A percentile compares a stretch with the other conserved stretches of the same genome.
phyloP scores from a whole-genome alignment of 2,888 invertebrate species.

The Crossocerus cetratus region DNA sequence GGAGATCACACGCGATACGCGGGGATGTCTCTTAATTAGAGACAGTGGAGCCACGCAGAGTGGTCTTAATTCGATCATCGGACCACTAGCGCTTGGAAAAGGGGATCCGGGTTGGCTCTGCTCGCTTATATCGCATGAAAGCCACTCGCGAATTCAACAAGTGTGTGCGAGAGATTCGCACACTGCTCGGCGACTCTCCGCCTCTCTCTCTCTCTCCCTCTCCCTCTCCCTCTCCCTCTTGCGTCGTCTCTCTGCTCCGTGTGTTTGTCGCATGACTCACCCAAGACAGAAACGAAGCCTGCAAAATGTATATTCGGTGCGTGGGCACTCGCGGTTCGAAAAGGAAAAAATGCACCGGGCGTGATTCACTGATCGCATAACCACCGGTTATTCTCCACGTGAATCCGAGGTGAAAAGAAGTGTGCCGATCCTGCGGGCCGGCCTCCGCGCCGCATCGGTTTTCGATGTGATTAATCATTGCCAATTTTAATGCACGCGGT shows the following conservation, averaged over 20 bases:
- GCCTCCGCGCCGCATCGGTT: too few relatives aligned
- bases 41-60: too few relatives aligned
- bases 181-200: constrained; percentile 4
- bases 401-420: too few relatives aligned
- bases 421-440: too few relatives aligned
- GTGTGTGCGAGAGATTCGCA: constrained; percentile 26
- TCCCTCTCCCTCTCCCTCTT: constrained; percentile 11
- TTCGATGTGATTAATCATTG: too few relatives aligned
- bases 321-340: constrained; percentile 32
- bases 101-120: neutral
- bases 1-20: too few relatives aligned
- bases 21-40: too few relatives aligned
- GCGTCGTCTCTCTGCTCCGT: too few relatives aligned
- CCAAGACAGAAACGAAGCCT: constrained; percentile 10
- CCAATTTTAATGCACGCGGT: too few relatives aligned
- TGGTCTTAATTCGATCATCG: too few relatives aligned
- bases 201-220: neutral
- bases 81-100: neutral
- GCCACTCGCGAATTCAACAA: constrained; percentile 34
- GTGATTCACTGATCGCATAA: constrained; percentile 45
- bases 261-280: constrained; percentile 29
- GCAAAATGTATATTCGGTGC: constrained; percentile 30
- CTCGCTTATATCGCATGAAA: constrained; percentile 11
- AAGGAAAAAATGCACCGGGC: constrained; percentile 19
- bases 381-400: neutral